A percentile compares a stretch with the other conserved stretches of the same genome.
Conservation (phyloP, 2,113 vertebrate genomes). For the Pavo muticus region DNA sequence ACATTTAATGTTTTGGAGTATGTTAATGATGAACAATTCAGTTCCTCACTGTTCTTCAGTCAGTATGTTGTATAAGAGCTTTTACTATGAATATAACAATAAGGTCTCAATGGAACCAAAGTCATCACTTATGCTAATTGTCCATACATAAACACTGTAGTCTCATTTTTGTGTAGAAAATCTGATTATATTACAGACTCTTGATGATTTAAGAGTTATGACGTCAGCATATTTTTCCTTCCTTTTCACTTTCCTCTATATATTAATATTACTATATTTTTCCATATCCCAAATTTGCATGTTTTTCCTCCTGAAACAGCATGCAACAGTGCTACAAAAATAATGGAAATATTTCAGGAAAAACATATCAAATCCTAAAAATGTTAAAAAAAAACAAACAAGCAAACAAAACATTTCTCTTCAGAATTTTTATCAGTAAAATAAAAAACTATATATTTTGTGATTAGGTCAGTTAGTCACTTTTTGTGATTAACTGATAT, state of each 20-base stretch:
- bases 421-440: neutral
- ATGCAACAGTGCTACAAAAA: neutral
- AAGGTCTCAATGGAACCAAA: neutral
- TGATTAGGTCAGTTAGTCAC: no score
- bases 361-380: neutral
- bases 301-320: neutral
- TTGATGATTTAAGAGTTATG: neutral
- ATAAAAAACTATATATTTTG: neutral
- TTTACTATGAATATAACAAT: neutral
- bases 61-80: neutral
- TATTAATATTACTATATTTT: neutral
- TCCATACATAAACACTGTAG: neutral
- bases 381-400: neutral
- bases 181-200: neutral
- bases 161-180: rapidly evolving
- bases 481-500: neutral
- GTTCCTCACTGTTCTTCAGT: neutral
- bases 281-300: neutral
- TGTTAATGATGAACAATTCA: neutral
- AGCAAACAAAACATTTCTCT: neutral
- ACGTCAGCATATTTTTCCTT: neutral
- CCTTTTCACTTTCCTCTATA: neutral
- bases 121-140: neutral
- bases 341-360: neutral
- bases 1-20: neutral